Percentiles rank a stretch among this genome's conserved stretches.
phyloP scores from a whole-genome alignment of 2,888 invertebrate genomes.

The Laspeyria flexula region DNA sequence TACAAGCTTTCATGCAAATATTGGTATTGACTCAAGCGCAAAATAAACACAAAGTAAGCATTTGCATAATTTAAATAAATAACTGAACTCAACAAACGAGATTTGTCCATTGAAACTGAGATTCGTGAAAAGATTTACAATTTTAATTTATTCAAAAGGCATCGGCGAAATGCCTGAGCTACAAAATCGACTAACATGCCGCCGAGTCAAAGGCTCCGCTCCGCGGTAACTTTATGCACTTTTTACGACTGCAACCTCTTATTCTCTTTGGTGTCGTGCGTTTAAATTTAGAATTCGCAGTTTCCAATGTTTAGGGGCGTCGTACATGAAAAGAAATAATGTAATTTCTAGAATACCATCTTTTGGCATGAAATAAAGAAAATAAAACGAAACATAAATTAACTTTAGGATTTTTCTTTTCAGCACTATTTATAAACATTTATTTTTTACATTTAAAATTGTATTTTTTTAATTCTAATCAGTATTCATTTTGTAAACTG shows the following conservation, averaged over 20 bases:
- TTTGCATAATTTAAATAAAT: background rate
- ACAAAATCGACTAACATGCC: slow-evolving; percentile 34
- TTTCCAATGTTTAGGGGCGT: slow-evolving; percentile 40
- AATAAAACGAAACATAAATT: too few relatives aligned
- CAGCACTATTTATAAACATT: too few relatives aligned
- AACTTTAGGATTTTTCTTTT: too few relatives aligned
- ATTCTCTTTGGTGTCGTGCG: slow-evolving; percentile 54
- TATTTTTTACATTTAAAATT: too few relatives aligned
- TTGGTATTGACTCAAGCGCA: background rate
- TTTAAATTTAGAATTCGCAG: slow-evolving; percentile 62
- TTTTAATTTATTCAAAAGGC: slow-evolving; percentile 28
- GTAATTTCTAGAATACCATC: too few relatives aligned
- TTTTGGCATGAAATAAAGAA: too few relatives aligned
- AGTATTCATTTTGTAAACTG: background rate
- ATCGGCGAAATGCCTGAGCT: slow-evolving; percentile 31
- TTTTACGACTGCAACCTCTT: slow-evolving; percentile 57
- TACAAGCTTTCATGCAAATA: too few relatives aligned
- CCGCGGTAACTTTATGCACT: slow-evolving; percentile 52
- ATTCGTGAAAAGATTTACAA: slow-evolving; percentile 16
- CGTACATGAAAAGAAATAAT: slow-evolving; percentile 21
- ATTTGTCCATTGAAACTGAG: background rate
- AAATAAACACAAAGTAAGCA: background rate
- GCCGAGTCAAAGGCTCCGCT: slow-evolving; percentile 44
- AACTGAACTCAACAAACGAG: background rate
- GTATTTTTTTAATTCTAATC: background rate